A percentile compares a stretch with the other conserved stretches of the same genome.
Evolutionary conservation across 1,140 invertebrate genomes (phyloP).

Genomic region (Ptiloglossa arizonensis): DNA sequence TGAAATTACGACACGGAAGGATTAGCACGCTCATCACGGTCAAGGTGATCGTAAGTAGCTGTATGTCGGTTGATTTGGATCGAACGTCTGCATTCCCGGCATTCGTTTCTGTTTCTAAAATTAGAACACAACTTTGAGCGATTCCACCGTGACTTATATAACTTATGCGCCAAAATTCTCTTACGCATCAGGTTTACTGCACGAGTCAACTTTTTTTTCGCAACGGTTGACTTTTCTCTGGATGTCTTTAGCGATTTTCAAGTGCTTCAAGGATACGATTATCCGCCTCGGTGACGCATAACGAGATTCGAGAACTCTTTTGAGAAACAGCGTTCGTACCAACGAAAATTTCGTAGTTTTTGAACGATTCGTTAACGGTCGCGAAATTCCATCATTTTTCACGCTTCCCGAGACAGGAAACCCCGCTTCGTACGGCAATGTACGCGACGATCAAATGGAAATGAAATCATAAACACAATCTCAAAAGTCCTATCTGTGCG

Average conservation of each 20-base stretch:
- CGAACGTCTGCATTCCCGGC: conserved; percentile 32
- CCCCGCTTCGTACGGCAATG: no score
- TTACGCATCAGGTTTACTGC: neutral
- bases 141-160: conserved; percentile 4
- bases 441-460: no score
- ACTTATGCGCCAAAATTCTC: conserved; percentile 32
- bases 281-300: no score
- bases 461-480: no score
- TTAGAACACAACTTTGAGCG: conserved; percentile 21
- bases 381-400: no score
- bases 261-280: neutral
- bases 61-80: conserved; percentile 15
- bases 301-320: no score
- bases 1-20: conserved; percentile 12
- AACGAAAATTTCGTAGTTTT: no score
- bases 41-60: conserved; percentile 21
- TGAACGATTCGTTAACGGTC: no score
- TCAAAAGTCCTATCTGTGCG: no score
- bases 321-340: no score
- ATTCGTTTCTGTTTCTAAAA: conserved; percentile 2
- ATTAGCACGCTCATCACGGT: conserved; percentile 21
- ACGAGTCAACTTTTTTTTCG: neutral
- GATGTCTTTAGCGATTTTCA: neutral
- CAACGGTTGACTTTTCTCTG: no score
- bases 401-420: no score